These are phyloP conservation scores for Merodon equestris DNA, from an alignment of 2,888 invertebrate genomes.

Conservation along the genomic window DNA sequence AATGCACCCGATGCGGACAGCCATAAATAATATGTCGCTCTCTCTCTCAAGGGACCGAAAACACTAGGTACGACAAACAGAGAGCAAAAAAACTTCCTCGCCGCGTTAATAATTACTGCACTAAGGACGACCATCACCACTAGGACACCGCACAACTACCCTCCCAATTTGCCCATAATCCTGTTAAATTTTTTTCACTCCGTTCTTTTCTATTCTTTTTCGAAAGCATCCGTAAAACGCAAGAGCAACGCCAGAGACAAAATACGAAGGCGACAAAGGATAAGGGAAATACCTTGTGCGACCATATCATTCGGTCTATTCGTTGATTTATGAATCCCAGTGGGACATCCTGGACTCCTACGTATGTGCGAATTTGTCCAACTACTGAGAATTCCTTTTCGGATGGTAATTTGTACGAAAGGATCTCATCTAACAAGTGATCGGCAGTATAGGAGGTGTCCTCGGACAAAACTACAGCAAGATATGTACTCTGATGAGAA, in stretches of 20 bases:
- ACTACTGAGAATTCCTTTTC: conserved; percentile 38
- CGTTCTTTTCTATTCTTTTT: neutral
- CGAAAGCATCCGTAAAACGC: conserved; percentile 34
- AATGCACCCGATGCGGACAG: conserved; percentile 60
- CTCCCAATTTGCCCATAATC: conserved; percentile 21
- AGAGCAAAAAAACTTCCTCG: conserved; percentile 15
- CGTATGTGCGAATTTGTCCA: conserved; percentile 63
- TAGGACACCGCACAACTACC: conserved; percentile 23
- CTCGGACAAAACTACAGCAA: neutral
- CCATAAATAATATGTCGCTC: conserved; percentile 59
- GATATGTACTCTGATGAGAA: conserved; percentile 42
- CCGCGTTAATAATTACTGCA: conserved; percentile 64
- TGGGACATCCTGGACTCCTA: conserved; percentile 52
- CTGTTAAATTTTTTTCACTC: conserved; percentile 32
- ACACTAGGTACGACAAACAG: conserved; percentile 10
- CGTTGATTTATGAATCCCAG: conserved; percentile 52
- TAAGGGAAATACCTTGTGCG: conserved; percentile 20
- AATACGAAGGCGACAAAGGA: conserved; percentile 11
- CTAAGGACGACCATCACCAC: conserved; percentile 47
- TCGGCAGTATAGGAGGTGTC: conserved; percentile 49
- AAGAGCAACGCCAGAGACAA: conserved; percentile 9
- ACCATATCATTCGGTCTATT: conserved; percentile 38
- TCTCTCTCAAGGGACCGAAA: conserved; percentile 4
- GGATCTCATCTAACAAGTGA: conserved; percentile 41
- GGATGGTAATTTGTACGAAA: conserved; percentile 48